A percentile compares a stretch with the other conserved stretches of the same genome.
Evolutionary conservation across 2,113 vertebrate species (phyloP).

Genomic region (Nothoprocta pentlandii): DNA sequence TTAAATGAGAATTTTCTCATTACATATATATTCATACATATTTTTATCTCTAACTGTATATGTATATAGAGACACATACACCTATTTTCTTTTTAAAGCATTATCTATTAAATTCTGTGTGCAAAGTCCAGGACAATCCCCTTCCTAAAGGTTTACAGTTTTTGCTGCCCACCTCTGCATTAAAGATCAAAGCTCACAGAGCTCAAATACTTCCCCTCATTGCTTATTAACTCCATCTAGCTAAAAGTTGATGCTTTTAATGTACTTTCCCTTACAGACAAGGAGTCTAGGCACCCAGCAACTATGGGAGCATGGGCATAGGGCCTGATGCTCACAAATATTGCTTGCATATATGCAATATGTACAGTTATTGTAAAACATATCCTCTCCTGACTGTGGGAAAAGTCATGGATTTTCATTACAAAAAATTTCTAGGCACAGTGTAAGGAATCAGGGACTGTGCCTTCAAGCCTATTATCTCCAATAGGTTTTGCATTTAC

Average conservation of each 20-base stretch:
- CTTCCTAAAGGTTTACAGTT: slow-evolving; percentile 20
- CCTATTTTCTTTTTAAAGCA: not conserved
- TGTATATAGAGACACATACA: not conserved
- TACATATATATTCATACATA: not conserved
- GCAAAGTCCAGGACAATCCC: not conserved
- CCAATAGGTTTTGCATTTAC: not conserved
- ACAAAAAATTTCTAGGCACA: not conserved
- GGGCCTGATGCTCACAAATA: not conserved
- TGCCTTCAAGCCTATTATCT: not conserved
- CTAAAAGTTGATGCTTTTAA: not conserved
- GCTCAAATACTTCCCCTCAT: not conserved
- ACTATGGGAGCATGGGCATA: not conserved
- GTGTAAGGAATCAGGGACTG: not conserved
- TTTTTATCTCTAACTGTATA: not conserved
- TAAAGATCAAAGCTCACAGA: not conserved
- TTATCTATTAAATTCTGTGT: not conserved
- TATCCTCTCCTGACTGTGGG: not conserved
- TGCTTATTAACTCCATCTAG: not conserved
- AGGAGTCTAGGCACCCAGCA: not conserved
- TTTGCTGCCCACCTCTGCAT: not conserved
- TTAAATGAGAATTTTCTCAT: not conserved
- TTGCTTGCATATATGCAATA: not conserved
- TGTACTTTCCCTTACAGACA: not conserved
- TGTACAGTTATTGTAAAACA: not conserved
- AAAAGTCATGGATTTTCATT: not conserved